Base-by-base conservation (phyloP, 2,113 vertebrate genomes). In the Tretioscincus oriximinensis region DNA sequence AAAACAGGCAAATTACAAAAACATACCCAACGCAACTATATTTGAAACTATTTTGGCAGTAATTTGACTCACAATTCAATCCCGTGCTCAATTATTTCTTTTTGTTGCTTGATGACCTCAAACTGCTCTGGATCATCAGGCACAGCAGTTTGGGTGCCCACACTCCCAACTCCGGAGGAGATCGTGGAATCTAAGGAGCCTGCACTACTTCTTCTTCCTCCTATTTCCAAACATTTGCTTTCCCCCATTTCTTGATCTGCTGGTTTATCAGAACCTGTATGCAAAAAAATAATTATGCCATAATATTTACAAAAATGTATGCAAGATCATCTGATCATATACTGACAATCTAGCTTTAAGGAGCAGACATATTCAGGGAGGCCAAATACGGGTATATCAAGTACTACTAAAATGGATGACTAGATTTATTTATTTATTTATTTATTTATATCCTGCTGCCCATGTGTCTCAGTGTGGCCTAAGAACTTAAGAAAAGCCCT, bases 51-150 rank as follows among this genome's bases (percentile, higher is more conserved):
- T 26, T 72, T 63, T 58, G 28, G 76, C 61, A 66, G 7, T 41
- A 11, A 47, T 1, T 12, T 28, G 63, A 89, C 98, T 97, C 93
- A 99, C 98, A 99, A 94, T 84, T 97, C 97, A 31, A 99, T 99
- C 88, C 98, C 98, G 1, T 99, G 97, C 85, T 99, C 98, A 35
- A 99, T 99, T 90, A 99, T 98, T 81, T 99, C 98, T 89, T 99
- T 99, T 90, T 99, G 98, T 85, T 99, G 98, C 84, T 99, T 99
- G 92, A 99, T 98, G 76, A 99, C 98, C 93, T 99, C 98, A 82
- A 97, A 99, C 91, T 99, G 98, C 89, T 99, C 98, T 0, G 98
- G 98, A 66, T 98, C 97, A 86, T 99, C 98, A 1, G 95, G 95
- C 85, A 98, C 84, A 12, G 95, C 85, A 4, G 88, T 88, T 87